phyloP scores from a whole-genome alignment of 1,140 invertebrate species.

The Vanessa atalanta region DNA sequence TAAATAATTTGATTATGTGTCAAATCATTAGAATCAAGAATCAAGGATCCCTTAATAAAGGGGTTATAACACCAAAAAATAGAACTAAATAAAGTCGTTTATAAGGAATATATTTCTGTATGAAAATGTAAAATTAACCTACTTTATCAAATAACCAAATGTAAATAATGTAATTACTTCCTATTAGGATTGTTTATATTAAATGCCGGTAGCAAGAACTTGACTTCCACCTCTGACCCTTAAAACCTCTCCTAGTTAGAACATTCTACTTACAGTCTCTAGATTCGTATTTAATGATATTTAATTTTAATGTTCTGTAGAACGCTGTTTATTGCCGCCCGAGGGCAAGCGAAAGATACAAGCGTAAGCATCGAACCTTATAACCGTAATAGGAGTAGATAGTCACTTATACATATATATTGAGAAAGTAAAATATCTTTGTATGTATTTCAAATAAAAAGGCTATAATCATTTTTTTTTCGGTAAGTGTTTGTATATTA shows the following conservation, averaged over 20 bases:
- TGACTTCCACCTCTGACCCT: conserved; percentile 31
- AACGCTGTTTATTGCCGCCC: conserved; percentile 12
- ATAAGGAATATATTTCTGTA: not conserved
- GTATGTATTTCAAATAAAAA: too few relatives aligned
- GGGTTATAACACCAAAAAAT: too few relatives aligned
- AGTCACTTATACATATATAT: not conserved
- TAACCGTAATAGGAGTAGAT: conserved; percentile 1
- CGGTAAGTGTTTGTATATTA: too few relatives aligned
- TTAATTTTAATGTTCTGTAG: conserved; percentile 28
- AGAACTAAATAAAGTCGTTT: too few relatives aligned
- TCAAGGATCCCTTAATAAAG: too few relatives aligned
- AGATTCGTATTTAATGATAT: conserved; percentile 25
- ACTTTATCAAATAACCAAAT: conserved; percentile 7
- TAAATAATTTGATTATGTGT: too few relatives aligned
- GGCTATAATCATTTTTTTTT: too few relatives aligned
- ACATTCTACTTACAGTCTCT: conserved; percentile 28
- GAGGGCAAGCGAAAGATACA: conserved; percentile 12
- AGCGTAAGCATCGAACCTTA: not conserved
- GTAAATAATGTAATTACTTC: conserved; percentile 24
- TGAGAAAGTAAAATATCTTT: not conserved
- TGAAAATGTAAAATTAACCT: not conserved
- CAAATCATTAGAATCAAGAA: too few relatives aligned
- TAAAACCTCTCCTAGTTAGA: conserved; percentile 23
- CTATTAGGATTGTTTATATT: conserved; percentile 27
- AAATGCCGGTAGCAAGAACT: conserved; percentile 27